phyloP scores from a whole-genome alignment of 1,140 invertebrate species.

The Ceratina japonica region DNA sequence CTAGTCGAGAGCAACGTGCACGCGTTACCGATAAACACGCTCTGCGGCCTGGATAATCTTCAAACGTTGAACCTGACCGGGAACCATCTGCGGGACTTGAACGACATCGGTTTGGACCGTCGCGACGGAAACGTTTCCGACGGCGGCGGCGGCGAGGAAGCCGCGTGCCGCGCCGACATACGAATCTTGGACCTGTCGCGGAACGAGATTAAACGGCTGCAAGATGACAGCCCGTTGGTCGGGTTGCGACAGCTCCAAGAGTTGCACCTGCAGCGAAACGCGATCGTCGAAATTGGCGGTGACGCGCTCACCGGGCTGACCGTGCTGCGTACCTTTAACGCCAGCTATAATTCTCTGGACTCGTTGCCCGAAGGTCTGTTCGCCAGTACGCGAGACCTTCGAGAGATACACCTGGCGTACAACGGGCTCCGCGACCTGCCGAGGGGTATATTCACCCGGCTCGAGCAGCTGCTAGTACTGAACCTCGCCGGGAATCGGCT shows the following conservation, averaged over 20 bases:
- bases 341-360: slow-evolving; percentile 90
- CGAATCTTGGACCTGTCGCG: slow-evolving; percentile 88
- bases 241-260: slow-evolving; percentile 87
- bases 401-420: slow-evolving; percentile 91
- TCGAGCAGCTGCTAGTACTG: slow-evolving; percentile 90
- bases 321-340: slow-evolving; percentile 88
- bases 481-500: slow-evolving; percentile 93
- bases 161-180: slow-evolving; percentile 82
- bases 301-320: slow-evolving; percentile 88
- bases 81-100: slow-evolving; percentile 87
- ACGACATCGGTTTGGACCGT: slow-evolving; percentile 85
- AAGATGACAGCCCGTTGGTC: slow-evolving; percentile 86
- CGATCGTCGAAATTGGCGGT: slow-evolving; percentile 88
- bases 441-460: slow-evolving; percentile 88
- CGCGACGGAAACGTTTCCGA: slow-evolving; percentile 69
- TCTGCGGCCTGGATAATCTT: slow-evolving; percentile 88
- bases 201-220: slow-evolving; percentile 86
- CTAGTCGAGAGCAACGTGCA: slow-evolving; percentile 90
- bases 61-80: slow-evolving; percentile 90
- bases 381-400: slow-evolving; percentile 86
- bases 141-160: slow-evolving; percentile 62
- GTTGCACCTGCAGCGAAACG: slow-evolving; percentile 90
- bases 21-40: slow-evolving; percentile 85
- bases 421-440: slow-evolving; percentile 90
- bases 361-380: slow-evolving; percentile 89